Conservation (phyloP, 1,140 invertebrate genomes). For the Drosophila novamexicana region DNA sequence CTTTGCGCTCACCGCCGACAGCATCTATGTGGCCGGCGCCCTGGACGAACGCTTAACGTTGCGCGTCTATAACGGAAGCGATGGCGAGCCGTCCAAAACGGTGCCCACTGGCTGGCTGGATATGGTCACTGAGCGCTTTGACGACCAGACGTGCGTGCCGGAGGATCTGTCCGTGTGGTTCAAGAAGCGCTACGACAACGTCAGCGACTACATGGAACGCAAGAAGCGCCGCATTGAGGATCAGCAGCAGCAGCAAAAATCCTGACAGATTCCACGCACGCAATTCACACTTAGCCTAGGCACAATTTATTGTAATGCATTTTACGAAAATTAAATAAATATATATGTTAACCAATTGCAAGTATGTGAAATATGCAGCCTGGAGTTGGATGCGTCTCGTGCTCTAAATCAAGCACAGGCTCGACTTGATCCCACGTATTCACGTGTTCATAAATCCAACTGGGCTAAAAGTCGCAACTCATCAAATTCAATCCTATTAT, state of each 20-base stretch:
- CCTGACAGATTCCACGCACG: no score
- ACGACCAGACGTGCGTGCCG: constrained; percentile 82
- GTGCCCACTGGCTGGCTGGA: constrained; percentile 58
- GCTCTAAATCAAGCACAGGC: no score
- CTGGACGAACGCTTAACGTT: constrained; percentile 53
- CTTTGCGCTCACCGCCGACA: constrained; percentile 59
- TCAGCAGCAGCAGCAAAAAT: constrained; percentile 41
- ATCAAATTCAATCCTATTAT: no score
- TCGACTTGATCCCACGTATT: no score
- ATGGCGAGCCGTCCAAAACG: constrained; percentile 8
- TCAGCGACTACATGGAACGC: constrained; percentile 90
- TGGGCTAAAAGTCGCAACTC: no score
- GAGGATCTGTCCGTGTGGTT: constrained; percentile 87
- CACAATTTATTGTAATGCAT: no score
- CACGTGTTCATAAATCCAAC: no score
- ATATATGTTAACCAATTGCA: no score
- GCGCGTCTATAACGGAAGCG: constrained; percentile 38
- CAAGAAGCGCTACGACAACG: constrained; percentile 91
- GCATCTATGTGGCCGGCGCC: constrained; percentile 67
- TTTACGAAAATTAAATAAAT: no score
- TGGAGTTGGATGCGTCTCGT: no score
- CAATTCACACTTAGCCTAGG: no score
- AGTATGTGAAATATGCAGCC: no score
- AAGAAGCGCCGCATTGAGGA: constrained; percentile 87
- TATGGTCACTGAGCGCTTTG: constrained; percentile 70